Base-by-base conservation (phyloP, 2,797 vertebrate species). In the Bradypus variegatus region DNA sequence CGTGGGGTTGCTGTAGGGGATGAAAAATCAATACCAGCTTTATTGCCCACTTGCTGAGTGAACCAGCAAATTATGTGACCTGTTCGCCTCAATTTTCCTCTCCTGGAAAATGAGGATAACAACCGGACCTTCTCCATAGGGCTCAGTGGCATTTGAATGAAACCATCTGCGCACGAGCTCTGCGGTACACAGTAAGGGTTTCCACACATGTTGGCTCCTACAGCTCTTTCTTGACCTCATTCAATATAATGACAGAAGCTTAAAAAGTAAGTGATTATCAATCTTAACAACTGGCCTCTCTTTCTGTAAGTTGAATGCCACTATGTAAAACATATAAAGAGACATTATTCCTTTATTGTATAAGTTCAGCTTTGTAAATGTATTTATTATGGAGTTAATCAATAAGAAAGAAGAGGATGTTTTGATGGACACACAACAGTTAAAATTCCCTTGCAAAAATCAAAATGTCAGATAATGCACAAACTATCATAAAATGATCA, bases 141-240 rank as follows among this genome's bases (percentile, higher is more conserved):
- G 11, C n/a, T 8, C 10, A 2, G 1, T 0, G 25, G 16, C 14
- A 50, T 14, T 0, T 2, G 41, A 23, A 48, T 14, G 14, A 36
- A 11, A 25, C 14, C 2, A 18, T 23, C 41, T 7, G 15, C 14
- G 45, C 5, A 2, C 0, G 67, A 16, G 15, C 6, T 50, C 4
- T 3, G 2, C 16, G 15, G 1, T 3, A 8, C 6, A 9, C 5
- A 6, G 21, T 2, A 70, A 33, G 15, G 10, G 1, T 60, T 50
- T 70, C 18, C 23, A 18, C 36, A 36, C 38, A 70, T 6, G 33
- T 5, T 48, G 65, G 50, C 58, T n/a, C 4, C 0, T 58, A 2
- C 11, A 0, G 29, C 8, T 2, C 55, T 64, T 45, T 45, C 19
- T 33, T 36, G 38, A 31, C 50, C 50, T 36, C 41, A 6, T 7